phyloP scores from a whole-genome alignment of 2,113 vertebrate genomes.

The Phalacrocorax brasilianus region DNA sequence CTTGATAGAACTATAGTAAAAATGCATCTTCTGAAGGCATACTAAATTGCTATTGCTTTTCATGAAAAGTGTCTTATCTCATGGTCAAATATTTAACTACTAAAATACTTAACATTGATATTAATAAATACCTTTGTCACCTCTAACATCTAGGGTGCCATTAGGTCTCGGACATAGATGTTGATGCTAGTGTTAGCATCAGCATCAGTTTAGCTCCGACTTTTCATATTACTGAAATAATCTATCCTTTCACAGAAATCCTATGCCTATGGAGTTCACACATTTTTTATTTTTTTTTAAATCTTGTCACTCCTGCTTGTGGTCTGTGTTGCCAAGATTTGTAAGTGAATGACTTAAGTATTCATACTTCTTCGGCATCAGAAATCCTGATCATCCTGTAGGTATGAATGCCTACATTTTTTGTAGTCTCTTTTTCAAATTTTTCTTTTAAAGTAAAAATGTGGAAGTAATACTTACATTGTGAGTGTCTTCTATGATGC shows the following conservation, averaged over 20 bases:
- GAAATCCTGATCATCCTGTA: background rate
- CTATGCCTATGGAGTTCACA: background rate
- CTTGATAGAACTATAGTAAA: background rate
- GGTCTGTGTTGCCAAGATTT: background rate
- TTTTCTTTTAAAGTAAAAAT: background rate
- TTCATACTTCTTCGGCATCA: background rate
- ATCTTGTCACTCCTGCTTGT: background rate
- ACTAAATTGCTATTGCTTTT: background rate
- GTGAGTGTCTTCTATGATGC: background rate
- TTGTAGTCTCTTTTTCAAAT: background rate
- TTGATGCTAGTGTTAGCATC: background rate
- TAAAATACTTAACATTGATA: background rate
- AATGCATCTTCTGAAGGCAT: background rate
- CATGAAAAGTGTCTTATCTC: background rate
- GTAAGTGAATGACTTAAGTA: background rate
- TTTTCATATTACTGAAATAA: background rate
- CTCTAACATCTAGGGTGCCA: background rate
- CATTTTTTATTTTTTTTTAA: background rate
- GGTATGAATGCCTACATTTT: background rate
- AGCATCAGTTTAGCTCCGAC: background rate
- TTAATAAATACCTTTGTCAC: background rate
- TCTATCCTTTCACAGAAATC: background rate
- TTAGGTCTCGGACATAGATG: background rate
- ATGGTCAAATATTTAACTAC: background rate
- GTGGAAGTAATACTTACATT: background rate